Conservation (phyloP, 2,888 invertebrate species). For the Acanthosepion esculentum region DNA sequence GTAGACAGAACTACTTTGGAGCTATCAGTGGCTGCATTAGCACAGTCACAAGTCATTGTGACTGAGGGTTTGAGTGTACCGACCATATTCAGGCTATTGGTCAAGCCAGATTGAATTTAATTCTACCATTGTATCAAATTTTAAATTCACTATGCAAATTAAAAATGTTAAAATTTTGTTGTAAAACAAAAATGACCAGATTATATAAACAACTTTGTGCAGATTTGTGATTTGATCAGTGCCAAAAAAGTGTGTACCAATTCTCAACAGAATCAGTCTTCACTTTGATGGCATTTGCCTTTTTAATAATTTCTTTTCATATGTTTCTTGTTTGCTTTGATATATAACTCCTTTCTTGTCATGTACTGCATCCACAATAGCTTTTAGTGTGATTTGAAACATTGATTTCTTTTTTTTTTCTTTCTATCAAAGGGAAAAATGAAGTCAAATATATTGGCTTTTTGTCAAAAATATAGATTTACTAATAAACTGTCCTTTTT, state of each 20-base stretch:
- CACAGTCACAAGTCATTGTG: too few relatives aligned
- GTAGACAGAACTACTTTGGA: too few relatives aligned
- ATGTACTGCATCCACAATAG: background rate
- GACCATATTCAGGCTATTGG: too few relatives aligned
- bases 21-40: too few relatives aligned
- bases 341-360: background rate
- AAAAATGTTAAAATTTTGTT: background rate
- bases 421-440: background rate
- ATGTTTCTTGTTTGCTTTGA: background rate
- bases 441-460: background rate
- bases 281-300: background rate
- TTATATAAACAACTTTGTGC: background rate
- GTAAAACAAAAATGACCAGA: background rate
- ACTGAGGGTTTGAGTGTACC: too few relatives aligned
- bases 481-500: background rate
- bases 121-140: too few relatives aligned
- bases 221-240: background rate
- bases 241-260: background rate
- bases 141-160: too few relatives aligned
- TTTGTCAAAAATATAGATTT: background rate
- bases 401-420: background rate
- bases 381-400: constrained; percentile 8
- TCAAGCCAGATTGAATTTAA: too few relatives aligned
- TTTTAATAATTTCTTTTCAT: background rate
- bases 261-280: background rate